phyloP scores from a whole-genome alignment of 2,797 vertebrate genomes.

The Enteromius thamalakanensis region DNA sequence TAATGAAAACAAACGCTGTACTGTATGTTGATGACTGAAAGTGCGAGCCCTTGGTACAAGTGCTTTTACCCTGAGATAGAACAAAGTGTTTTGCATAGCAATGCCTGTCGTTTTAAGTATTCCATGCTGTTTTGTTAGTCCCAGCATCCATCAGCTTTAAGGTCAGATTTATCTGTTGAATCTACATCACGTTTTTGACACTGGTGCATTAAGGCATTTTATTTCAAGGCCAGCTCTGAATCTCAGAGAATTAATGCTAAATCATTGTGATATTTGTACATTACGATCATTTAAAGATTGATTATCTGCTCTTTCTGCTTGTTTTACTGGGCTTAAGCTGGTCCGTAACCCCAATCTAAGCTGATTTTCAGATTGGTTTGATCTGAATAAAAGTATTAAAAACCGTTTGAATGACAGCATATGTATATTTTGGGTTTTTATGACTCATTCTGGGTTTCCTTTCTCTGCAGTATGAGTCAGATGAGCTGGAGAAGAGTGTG shows the following conservation, averaged over 20 bases:
- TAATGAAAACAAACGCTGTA: constrained; percentile 40
- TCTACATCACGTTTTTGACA: neutral
- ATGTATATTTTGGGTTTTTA: neutral
- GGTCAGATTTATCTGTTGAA: neutral
- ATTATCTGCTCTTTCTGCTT: neutral
- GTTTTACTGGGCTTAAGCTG: neutral
- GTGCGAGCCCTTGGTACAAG: constrained; percentile 20
- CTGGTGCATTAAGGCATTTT: neutral
- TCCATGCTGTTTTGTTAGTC: constrained; percentile 13
- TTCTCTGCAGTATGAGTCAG: constrained; percentile 89
- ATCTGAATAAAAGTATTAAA: neutral
- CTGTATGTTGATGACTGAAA: constrained; percentile 16
- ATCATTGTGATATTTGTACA: neutral
- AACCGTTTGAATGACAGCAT: neutral
- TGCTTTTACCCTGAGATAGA: constrained; percentile 49
- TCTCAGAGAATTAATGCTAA: constrained; percentile 11
- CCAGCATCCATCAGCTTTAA: neutral
- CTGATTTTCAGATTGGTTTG: neutral
- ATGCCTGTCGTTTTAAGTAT: constrained; percentile 37
- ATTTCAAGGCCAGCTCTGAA: neutral
- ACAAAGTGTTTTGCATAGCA: constrained; percentile 10
- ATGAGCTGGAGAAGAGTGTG: constrained; percentile 95
- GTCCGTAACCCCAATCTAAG: no score
- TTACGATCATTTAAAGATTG: neutral
- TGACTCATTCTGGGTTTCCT: neutral